Base-by-base conservation (phyloP, 2,113 vertebrate species). In the Gnathonemus longibarbis region DNA sequence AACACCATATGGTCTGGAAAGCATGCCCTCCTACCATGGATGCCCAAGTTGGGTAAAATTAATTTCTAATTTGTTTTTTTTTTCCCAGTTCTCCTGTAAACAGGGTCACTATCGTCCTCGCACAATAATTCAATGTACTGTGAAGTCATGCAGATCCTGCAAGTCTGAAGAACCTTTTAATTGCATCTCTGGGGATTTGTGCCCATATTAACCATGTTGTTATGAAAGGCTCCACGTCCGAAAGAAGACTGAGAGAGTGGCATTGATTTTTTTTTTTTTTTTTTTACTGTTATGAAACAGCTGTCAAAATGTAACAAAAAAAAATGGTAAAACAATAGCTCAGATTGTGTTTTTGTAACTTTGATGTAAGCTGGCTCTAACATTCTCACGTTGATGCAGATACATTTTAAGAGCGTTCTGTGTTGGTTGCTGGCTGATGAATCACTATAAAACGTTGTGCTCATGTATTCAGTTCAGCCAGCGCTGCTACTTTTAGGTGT, bases 331-430 rank as follows among this genome's bases (percentile, higher is more conserved):
- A 80, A 80, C 74, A 86, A 49, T 86, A 87, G 85, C 85, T 53
- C n/a, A 39, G 27, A 87, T 53, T 87, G 85, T 87, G 85, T 87
- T 87, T 52, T 87, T 35, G 85, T 87, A 87, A 84, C 39, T 87
- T 87, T 17, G 50, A 35, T 87, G 85, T 87, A 53, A 87, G 50
- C 50, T 53, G 48, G 15, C 24, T 21, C 85, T 87, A 53, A 87
- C 85, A 87, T 87, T 87, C 31, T 19, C 11, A 56, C 50, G 7
- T 35, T 39, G 31, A 56, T 19, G 50, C 85, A 52, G 50, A 19
- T 87, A 35, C 35, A 39, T 87, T 86, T 49, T 86, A 86, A 48
- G 49, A 87, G 50, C 17, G 31, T 35, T 8, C n/a, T 42, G 85
- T 86, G 24, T 86, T 86, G 84, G 45, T 49, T 86, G 50, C 85